phyloP scores from a whole-genome alignment of 2,888 invertebrate genomes.

The Polylopha cassiicola region DNA sequence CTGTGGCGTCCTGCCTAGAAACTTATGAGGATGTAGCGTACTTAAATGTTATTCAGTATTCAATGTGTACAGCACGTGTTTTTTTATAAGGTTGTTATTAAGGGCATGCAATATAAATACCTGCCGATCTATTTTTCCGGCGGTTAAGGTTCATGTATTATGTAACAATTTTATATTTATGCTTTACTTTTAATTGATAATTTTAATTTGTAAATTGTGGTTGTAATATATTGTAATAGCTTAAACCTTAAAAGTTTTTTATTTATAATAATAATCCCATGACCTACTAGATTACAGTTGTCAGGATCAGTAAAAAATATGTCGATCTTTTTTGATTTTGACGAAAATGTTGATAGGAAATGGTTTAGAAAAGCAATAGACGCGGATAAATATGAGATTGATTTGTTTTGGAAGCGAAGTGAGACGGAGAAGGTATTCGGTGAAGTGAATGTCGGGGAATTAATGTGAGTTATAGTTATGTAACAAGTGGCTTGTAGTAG shows the following conservation, averaged over 20 bases:
- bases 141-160: too few relatives aligned
- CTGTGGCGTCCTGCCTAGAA: too few relatives aligned
- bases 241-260: conserved; percentile 34
- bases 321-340: conserved; percentile 67
- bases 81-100: conserved; percentile 19
- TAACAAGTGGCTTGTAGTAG: too few relatives aligned
- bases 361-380: conserved; percentile 60
- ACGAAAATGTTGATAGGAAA: conserved; percentile 45
- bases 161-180: conserved; percentile 18
- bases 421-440: conserved; percentile 45
- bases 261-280: conserved; percentile 32
- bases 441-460: conserved; percentile 43
- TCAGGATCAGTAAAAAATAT: conserved; percentile 31
- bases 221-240: conserved; percentile 64
- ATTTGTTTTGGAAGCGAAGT: conserved; percentile 37
- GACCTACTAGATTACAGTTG: conserved; percentile 39
- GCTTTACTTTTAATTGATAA: conserved; percentile 40
- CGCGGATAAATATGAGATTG: conserved; percentile 52
- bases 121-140: too few relatives aligned
- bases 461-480: conserved; percentile 48
- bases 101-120: conserved; percentile 17
- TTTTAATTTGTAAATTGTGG: conserved; percentile 50
- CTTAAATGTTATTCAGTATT: conserved; percentile 22
- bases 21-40: conserved; percentile 14
- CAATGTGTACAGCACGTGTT: conserved; percentile 9